Conservation (phyloP, 92 coral and sea anemone species). For the Pocillopora grandis region DNA sequence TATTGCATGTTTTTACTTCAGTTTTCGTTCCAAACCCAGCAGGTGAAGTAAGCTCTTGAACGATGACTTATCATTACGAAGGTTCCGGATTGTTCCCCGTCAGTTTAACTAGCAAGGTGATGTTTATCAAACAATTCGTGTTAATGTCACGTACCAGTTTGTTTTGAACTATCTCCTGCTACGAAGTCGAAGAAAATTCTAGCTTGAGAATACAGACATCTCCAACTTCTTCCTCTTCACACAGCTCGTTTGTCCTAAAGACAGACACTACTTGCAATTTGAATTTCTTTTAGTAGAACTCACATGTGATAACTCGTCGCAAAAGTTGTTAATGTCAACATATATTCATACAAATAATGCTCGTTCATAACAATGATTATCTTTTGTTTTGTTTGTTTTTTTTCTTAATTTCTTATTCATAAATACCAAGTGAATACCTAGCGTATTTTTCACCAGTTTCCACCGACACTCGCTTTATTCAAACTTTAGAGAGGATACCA, state of each 20-base stretch:
- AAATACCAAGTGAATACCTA: background rate
- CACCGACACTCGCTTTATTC: too few species aligned
- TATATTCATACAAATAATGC: background rate
- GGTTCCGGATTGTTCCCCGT: background rate
- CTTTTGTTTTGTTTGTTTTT: background rate
- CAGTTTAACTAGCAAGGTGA: conserved; percentile 4
- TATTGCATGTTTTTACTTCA: background rate
- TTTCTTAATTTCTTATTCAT: background rate
- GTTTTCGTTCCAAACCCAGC: background rate
- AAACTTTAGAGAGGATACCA: too few species aligned
- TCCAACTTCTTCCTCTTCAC: background rate
- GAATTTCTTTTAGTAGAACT: background rate
- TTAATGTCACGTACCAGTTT: conserved; percentile 32
- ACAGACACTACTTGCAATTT: background rate
- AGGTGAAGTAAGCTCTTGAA: too few species aligned
- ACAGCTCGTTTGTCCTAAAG: background rate
- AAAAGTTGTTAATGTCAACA: background rate
- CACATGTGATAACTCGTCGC: background rate
- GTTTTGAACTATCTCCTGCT: conserved; percentile 16
- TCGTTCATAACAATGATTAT: background rate
- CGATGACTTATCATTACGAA: background rate
- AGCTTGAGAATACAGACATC: background rate
- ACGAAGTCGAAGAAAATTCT: background rate
- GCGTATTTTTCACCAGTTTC: background rate
- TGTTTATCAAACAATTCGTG: conserved; percentile 17